Percentiles rank a stretch among this genome's conserved stretches.
These are phyloP conservation scores for Trachemys scripta DNA, from an alignment of 2,113 vertebrate species.

Conservation along the genomic window DNA sequence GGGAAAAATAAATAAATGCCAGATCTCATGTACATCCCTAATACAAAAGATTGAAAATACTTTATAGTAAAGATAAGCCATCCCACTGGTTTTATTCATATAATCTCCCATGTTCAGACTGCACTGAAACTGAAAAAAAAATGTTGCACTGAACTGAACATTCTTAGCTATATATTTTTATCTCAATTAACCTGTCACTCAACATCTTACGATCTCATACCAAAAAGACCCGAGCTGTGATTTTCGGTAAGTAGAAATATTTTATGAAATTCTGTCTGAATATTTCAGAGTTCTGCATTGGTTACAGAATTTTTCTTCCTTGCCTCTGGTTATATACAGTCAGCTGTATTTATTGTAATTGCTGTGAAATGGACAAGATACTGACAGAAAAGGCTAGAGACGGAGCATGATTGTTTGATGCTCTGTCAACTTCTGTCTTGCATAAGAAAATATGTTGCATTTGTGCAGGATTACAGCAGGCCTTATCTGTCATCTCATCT, in stretches of 20 bases:
- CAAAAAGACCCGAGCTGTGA: background rate
- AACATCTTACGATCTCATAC: background rate
- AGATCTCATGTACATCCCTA: background rate
- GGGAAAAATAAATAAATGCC: constrained; percentile 10
- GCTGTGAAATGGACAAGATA: constrained; percentile 44
- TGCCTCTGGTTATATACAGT: constrained; percentile 28
- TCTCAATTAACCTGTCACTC: background rate
- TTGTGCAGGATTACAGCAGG: constrained; percentile 47
- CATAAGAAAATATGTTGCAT: constrained; percentile 62
- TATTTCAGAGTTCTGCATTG: background rate
- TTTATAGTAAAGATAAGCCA: background rate
- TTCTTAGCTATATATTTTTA: background rate
- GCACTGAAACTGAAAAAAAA: background rate
- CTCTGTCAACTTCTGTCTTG: constrained; percentile 60
- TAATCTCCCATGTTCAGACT: background rate
- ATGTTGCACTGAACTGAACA: background rate
- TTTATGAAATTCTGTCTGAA: background rate
- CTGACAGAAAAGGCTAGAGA: constrained; percentile 68
- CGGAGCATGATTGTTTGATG: constrained; percentile 60
- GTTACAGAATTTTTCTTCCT: constrained; percentile 5
- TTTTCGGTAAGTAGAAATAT: constrained; percentile 3
- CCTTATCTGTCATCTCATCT: constrained; percentile 53
- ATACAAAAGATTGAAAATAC: background rate
- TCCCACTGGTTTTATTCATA: background rate
- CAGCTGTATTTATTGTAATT: constrained; percentile 61